Conservation (phyloP, 2,797 vertebrate genomes). For the Diplodus puntazzo region DNA sequence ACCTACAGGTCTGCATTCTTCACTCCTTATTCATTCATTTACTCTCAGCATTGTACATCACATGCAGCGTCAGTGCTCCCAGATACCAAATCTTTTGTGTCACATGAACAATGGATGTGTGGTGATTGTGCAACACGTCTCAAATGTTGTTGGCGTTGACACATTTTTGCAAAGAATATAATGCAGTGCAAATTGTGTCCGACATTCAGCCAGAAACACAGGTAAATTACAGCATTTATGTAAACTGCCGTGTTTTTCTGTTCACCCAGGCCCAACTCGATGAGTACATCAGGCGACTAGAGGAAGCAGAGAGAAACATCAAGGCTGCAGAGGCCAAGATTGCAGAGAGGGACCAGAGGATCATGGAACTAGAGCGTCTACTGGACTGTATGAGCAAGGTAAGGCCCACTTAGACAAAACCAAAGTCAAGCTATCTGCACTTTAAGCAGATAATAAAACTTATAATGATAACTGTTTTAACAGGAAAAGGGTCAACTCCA, state of each 20-base stretch:
- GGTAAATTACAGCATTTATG: background rate
- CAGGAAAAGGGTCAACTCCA: constrained; percentile 92
- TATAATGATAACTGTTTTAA: background rate
- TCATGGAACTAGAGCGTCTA: constrained; percentile 92
- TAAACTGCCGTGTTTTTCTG: constrained; percentile 11
- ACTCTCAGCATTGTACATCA: background rate
- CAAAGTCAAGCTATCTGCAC: background rate
- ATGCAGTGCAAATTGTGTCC: background rate
- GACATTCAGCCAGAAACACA: background rate
- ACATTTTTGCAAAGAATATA: constrained; percentile 6
- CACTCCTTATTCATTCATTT: constrained; percentile 37
- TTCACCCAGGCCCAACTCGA: constrained; percentile 90
- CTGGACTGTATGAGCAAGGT: constrained; percentile 94
- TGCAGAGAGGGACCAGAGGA: constrained; percentile 92
- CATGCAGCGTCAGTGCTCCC: constrained; percentile 2
- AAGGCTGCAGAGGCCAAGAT: constrained; percentile 89
- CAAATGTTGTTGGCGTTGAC: constrained; percentile 4
- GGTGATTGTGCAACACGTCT: background rate
- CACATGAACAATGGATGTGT: background rate
- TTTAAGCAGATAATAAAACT: background rate
- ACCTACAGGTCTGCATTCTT: constrained; percentile 87
- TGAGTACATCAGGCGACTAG: constrained; percentile 91
- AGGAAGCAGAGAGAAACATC: constrained; percentile 92
- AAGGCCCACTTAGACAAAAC: background rate
- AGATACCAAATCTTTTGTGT: background rate